Evolutionary conservation across 2,888 invertebrate species (phyloP), one percentile per base, ranked within the genome.

Genomic region (Xanthorhoe designata): DNA sequence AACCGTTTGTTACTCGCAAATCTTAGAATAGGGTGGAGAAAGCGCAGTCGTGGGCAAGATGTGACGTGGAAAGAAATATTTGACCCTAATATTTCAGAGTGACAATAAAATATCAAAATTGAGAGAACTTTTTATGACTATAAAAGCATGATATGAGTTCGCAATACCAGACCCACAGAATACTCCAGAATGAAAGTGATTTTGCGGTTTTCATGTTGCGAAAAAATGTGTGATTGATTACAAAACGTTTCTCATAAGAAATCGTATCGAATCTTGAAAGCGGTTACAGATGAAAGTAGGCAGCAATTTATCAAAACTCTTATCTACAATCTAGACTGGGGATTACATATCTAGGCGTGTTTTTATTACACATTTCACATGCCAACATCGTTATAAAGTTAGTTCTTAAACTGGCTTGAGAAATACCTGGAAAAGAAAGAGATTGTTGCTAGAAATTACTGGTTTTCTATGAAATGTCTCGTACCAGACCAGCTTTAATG

Each of bases 251-350:
- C 62, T 63, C 64, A 66, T 65, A 52, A 52, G 68, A 64, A 58
- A 65, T 64, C 67, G 67, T 69, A 69, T 65, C 71, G 63, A 73
- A 66, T 64, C 56, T 54, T 45, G 73, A 68, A 71, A 67, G 66
- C 57, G 62, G 64, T 50, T 49, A 51, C 55, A 45, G 60, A 62
- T 61, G 70, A 71, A 71, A 73, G 71, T 64, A 38, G 63, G 71
- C 62, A 32, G 63, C 52, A 55, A 61, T 67, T 67, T 70, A 67
- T 66, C 62, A 45, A 51, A 60, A 60, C 45, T 59, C 58, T 64
- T 66, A 71, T 68, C 69, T 69, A 54, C 61, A 61, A 68, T 67
- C 68, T 66, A 60, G 64, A 59, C 62, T 49, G 57, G 54, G 38
- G 62, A 57, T 59, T 65, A 65, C 64, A 35, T 70, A 68, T 66